Conservation (phyloP, 2,888 invertebrate species). For the Eretmocerus hayati region DNA sequence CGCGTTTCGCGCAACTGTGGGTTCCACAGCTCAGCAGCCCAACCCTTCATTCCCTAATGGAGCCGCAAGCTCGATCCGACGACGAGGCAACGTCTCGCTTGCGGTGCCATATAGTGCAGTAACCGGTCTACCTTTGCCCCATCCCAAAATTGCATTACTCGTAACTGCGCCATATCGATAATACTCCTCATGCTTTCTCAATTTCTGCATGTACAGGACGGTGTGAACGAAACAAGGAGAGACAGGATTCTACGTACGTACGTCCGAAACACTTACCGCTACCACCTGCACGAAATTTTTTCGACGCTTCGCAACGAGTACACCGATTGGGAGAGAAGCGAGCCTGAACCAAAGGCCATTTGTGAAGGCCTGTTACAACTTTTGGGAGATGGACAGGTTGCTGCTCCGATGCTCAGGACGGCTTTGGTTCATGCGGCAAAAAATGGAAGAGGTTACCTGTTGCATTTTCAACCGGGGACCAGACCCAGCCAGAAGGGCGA, state of each 20-base stretch:
- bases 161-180: too few relatives aligned
- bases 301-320: conserved; percentile 91
- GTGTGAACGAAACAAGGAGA: conserved; percentile 80
- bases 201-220: too few relatives aligned
- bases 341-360: conserved; percentile 70
- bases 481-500: conserved; percentile 82
- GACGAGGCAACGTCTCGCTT: too few relatives aligned
- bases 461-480: conserved; percentile 74
- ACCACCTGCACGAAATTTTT: conserved; percentile 91
- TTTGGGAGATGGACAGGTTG: conserved; percentile 86
- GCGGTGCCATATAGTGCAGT: too few relatives aligned
- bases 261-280: conserved; percentile 90
- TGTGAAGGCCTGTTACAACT: conserved; percentile 72
- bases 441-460: conserved; percentile 77
- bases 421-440: conserved; percentile 73
- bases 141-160: too few relatives aligned
- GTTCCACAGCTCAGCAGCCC: too few relatives aligned
- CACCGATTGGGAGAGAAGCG: conserved; percentile 90
- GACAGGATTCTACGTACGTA: conserved; percentile 84
- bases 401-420: conserved; percentile 73
- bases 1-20: too few relatives aligned
- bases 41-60: too few relatives aligned
- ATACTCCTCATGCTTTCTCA: too few relatives aligned
- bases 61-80: too few relatives aligned
- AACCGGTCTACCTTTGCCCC: too few relatives aligned